Evolutionary conservation across 2,797 vertebrate species (phyloP).

Genomic region (Chrysocyon brachyurus): DNA sequence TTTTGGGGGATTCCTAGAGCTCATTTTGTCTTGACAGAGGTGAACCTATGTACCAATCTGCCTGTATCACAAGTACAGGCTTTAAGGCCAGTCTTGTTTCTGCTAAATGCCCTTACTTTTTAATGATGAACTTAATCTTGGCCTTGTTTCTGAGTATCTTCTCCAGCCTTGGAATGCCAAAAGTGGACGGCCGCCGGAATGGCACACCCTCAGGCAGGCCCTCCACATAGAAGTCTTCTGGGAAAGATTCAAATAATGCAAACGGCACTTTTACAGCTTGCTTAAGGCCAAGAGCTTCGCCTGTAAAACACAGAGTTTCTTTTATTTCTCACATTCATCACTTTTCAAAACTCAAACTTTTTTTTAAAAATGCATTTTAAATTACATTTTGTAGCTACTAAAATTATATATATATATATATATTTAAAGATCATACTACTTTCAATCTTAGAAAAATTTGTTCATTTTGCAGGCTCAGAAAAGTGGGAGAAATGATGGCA

Average conservation of each 20-base stretch:
- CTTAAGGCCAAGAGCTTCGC: constrained; percentile 89
- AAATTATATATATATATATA: neutral
- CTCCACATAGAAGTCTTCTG: constrained; percentile 89
- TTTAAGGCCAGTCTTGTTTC: no score
- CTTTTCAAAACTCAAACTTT: neutral
- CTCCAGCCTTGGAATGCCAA: constrained; percentile 91
- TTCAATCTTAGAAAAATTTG: neutral
- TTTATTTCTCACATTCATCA: neutral
- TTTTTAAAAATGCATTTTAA: neutral
- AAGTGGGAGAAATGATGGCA: neutral
- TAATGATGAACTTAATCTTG: constrained; percentile 91
- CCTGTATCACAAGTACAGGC: neutral
- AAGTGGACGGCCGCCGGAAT: constrained; percentile 90
- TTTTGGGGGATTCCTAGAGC: no score
- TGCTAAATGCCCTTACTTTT: constrained; percentile 87
- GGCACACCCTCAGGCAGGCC: constrained; percentile 91
- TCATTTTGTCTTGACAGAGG: neutral
- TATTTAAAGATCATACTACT: neutral
- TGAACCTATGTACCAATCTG: neutral
- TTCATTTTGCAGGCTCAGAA: neutral
- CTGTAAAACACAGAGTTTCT: constrained; percentile 80
- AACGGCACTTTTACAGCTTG: constrained; percentile 90
- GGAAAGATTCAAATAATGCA: constrained; percentile 89
- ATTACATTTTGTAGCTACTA: neutral
- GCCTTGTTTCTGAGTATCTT: constrained; percentile 91